Conservation (phyloP, 23 tunicate genomes). For the Aplidium turbinatum region DNA sequence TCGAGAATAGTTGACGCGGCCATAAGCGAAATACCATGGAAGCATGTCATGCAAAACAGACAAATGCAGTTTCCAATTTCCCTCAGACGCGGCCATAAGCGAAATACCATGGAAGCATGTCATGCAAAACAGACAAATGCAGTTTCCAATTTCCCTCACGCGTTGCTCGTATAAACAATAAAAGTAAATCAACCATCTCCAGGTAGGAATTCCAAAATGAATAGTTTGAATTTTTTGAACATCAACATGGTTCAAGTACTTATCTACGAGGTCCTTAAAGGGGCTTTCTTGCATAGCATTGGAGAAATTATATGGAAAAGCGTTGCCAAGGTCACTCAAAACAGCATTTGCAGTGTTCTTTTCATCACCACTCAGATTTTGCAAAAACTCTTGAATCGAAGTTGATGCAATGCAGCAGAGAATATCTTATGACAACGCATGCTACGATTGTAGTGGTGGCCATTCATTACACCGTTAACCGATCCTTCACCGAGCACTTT, state of each 20-base stretch:
- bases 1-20: not conserved
- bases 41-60: not conserved
- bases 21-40: constrained; percentile 3
- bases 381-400: not conserved
- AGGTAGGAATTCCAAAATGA: constrained; percentile 12
- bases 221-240: too few species aligned
- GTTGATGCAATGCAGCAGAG: not conserved
- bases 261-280: too few species aligned
- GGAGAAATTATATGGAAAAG: too few species aligned
- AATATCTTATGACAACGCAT: not conserved
- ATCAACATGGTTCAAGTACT: too few species aligned
- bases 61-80: constrained; percentile 12
- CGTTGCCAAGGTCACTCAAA: too few species aligned
- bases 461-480: constrained; percentile 3
- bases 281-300: too few species aligned
- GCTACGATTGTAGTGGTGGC: constrained; percentile 7
- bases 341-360: too few species aligned
- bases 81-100: too few species aligned
- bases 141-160: constrained; percentile 6
- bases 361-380: too few species aligned
- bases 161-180: constrained; percentile 6
- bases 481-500: not conserved
- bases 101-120: constrained; percentile 4
- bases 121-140: not conserved
- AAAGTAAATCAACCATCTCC: not conserved